Base-by-base conservation (phyloP, 2,888 invertebrate genomes). In the Globia sparganii region DNA sequence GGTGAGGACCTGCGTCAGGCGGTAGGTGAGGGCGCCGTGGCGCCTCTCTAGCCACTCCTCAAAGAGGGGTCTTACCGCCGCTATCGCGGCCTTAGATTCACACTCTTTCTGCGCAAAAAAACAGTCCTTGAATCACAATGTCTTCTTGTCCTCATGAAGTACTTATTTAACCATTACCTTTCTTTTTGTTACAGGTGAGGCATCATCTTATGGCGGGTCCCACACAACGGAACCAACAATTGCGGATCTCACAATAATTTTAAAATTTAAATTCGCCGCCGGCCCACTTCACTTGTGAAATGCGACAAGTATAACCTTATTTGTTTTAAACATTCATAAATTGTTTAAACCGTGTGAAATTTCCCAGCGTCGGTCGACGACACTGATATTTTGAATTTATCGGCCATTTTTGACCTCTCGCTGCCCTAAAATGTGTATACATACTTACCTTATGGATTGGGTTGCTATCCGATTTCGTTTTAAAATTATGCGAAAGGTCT, bases 241-340 rank as follows among this genome's bases (percentile, higher is more conserved):
- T 67, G 59, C 59, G 31, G 64, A n/a, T 58, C 84, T 82, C 69
- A 86, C 86, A 86, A 90, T 88, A 89, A 88, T 85, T 90, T 89
- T 86, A 88, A 90, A 90, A 91, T 91, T 91, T 91, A 91, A 91
- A 92, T 91, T 88, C 86, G 78, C 78, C 85, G 91, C 78, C 85
- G 91, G 84, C 91, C 91, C 87, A 92, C 90, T 90, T 91, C 74
- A 74, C 83, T 64, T 72, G 64, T 80, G 89, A 90, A 92, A 92
- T 86, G 88, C 80, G 85, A 87, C 85, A 82, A 81, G 75, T 80
- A 87, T 78, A 72, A 87, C 90, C 90, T 87, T 92, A 91, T 94
- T 92, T 92, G 92, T 91, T 91, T 91, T 88, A 88, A 88, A 91
- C 85, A 89, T 89, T 88, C 91, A 89, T 94, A 93, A 90, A 92